Conservation (phyloP, 1,140 invertebrate species). For the Atopsyche davidsoni region DNA sequence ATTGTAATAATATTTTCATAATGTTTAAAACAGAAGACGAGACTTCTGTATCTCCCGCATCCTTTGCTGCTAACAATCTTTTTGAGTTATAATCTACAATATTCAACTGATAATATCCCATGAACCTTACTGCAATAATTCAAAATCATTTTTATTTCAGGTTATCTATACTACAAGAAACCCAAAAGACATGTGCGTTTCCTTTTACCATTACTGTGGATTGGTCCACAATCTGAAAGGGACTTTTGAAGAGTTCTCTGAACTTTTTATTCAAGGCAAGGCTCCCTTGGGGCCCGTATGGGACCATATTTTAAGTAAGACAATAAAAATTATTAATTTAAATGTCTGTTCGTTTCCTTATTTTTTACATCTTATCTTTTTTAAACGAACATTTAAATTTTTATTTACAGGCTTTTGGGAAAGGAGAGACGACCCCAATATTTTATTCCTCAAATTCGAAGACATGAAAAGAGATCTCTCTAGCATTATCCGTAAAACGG, state of each 20-base stretch:
- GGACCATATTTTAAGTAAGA: conserved; percentile 58
- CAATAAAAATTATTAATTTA: too few species aligned
- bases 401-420: conserved; percentile 57
- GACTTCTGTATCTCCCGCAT: too few species aligned
- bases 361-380: not conserved
- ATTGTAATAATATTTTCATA: too few species aligned
- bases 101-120: too few species aligned
- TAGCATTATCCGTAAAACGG: conserved; percentile 58
- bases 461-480: conserved; percentile 73
- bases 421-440: conserved; percentile 63
- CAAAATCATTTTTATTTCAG: conserved; percentile 48
- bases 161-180: conserved; percentile 87
- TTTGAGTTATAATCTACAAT: too few species aligned
- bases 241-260: conserved; percentile 74
- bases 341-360: too few species aligned
- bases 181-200: conserved; percentile 90
- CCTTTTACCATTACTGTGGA: conserved; percentile 80
- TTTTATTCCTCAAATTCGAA: conserved; percentile 80
- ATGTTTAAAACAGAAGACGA: too few species aligned
- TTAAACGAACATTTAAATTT: conserved; percentile 6
- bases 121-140: too few species aligned
- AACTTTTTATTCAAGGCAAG: conserved; percentile 67
- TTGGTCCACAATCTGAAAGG: conserved; percentile 65
- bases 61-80: too few species aligned
- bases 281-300: conserved; percentile 64